Conservation (phyloP, 2,888 invertebrate genomes). For the Pachycephus smyrnensis region DNA sequence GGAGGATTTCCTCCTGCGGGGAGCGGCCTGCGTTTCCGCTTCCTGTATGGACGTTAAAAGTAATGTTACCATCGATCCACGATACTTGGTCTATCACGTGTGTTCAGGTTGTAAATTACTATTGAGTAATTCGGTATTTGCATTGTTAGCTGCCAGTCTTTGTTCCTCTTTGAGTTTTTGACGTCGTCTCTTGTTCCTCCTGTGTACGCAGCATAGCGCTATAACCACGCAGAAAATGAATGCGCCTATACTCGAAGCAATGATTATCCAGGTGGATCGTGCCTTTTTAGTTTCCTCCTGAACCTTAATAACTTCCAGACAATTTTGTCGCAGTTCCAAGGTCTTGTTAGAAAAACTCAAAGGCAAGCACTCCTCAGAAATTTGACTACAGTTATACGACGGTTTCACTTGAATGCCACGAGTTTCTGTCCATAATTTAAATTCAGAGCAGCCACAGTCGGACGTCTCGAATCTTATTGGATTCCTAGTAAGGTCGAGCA, state of each 20-base stretch:
- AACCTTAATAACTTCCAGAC: slow-evolving; percentile 40
- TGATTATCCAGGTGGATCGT: slow-evolving; percentile 54
- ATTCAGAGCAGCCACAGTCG: slow-evolving; percentile 50
- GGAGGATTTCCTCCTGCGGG: neutral
- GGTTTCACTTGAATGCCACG: slow-evolving; percentile 41
- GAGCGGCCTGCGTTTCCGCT: neutral
- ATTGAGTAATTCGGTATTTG: slow-evolving; percentile 55
- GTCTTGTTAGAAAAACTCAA: slow-evolving; percentile 44
- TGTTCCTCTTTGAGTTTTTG: slow-evolving; percentile 51
- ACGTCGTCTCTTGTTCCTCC: slow-evolving; percentile 46
- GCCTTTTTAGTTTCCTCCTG: slow-evolving; percentile 48
- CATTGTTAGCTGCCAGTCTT: slow-evolving; percentile 46
- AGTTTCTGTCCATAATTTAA: slow-evolving; percentile 48
- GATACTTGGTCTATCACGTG: slow-evolving; percentile 26
- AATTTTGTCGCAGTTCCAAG: slow-evolving; percentile 37
- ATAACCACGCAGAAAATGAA: slow-evolving; percentile 46
- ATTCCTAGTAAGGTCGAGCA: slow-evolving; percentile 69
- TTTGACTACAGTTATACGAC: slow-evolving; percentile 21
- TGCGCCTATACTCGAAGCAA: slow-evolving; percentile 47
- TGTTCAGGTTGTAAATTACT: slow-evolving; percentile 38
- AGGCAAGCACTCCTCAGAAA: slow-evolving; percentile 15
- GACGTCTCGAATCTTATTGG: slow-evolving; percentile 38
- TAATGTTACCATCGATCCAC: neutral
- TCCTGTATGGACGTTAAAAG: neutral
- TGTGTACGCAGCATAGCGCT: slow-evolving; percentile 55